Percentiles rank a stretch among this genome's conserved stretches.
These are phyloP conservation scores for Myanophis thanlyinensis DNA, from an alignment of 2,113 vertebrate species.

Conservation along the genomic window DNA sequence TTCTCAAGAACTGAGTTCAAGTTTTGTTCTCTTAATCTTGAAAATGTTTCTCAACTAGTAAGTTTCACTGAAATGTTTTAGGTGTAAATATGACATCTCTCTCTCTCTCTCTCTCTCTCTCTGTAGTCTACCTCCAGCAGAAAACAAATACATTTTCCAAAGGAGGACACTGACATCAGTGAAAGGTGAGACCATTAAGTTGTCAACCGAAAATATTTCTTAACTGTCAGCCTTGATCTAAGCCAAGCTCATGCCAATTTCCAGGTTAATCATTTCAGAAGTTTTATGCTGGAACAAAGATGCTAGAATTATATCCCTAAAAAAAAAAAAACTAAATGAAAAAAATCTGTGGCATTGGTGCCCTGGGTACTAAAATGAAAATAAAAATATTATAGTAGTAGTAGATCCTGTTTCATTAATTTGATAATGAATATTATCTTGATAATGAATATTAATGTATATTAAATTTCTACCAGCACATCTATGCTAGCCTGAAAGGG, in stretches of 20 bases:
- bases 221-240: not conserved
- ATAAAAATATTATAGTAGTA: conserved; percentile 42
- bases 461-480: not conserved
- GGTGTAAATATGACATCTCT: conserved; percentile 8
- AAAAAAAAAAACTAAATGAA: conserved; percentile 17
- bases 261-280: conserved; percentile 22
- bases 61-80: not conserved
- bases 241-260: conserved; percentile 9
- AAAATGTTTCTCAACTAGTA: conserved; percentile 1
- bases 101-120: not conserved
- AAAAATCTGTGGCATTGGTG: conserved; percentile 33
- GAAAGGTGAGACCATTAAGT: not conserved
- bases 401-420: conserved; percentile 18
- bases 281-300: conserved; percentile 23
- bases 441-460: too few relatives aligned
- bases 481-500: not conserved
- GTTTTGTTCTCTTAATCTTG: not conserved
- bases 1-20: not conserved
- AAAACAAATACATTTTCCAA: conserved; percentile 25
- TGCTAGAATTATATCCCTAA: conserved; percentile 14
- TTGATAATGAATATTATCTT: too few relatives aligned
- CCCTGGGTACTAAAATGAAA: conserved; percentile 44
- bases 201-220: conserved; percentile 4
- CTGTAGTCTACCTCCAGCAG: not conserved
- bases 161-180: not conserved